Evolutionary conservation across 2,888 invertebrate species (phyloP), one percentile per base, ranked within the genome.

Genomic region (Mamestra brassicae): DNA sequence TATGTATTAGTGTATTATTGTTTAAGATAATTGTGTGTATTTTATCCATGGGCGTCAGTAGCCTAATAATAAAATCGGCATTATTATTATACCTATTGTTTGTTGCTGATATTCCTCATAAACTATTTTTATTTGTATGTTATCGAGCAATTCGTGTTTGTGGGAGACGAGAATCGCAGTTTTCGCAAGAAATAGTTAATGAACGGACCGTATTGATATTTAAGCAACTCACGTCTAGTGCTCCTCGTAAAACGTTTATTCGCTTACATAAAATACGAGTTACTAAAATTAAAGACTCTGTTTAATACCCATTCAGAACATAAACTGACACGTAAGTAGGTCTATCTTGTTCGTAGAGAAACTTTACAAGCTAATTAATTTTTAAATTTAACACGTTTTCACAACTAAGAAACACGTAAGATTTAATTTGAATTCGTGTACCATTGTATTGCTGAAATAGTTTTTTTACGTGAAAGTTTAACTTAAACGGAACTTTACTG

Each of bases 181-280:
- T 80, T 77, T 71, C 69, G 62, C 68, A 79, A 74, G 74, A 80
- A 77, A 79, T 80, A 78, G 78, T 85, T 89, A 89, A 89, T 88
- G 88, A 89, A 89, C 81, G 65, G 71, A 79, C 85, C 82, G 87
- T 92, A 92, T 91, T 90, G 90, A 92, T 88, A 92, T 93, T 90
- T 90, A 93, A 92, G 89, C 93, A 87, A 88, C 92, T 92, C 93
- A 94, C 94, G 94, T 94, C 88, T 89, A 88, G 89, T 90, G 85
- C 90, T 88, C 85, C 89, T 92, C 93, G 93, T 94, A 94, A 94
- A 94, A 89, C 90, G 91, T 94, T 94, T 93, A 93, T 90, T 89
- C 89, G 88, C 88, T 89, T 90, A 91, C 92, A 88, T 93, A 91
- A 93, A 93, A 92, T 90, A 91, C 91, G 90, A 89, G 90, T 90